Evolutionary conservation across 2,797 vertebrate genomes (phyloP).

Genomic region (Adrianichthys oophorus): DNA sequence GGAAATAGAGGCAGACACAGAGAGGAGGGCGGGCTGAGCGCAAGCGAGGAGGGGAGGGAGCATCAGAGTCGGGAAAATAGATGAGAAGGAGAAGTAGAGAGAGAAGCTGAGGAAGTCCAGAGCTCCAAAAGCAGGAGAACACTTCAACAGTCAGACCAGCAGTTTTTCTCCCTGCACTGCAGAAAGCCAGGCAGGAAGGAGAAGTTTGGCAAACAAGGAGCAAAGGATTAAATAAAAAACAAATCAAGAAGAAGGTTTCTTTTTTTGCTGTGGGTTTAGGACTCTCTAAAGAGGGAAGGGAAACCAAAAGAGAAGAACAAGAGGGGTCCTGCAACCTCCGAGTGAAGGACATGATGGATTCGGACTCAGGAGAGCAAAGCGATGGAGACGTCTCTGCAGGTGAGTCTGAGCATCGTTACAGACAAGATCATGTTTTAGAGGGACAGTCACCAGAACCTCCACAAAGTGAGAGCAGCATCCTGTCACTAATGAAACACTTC

Average conservation of each 20-base stretch:
- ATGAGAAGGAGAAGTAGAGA: constrained; percentile 56
- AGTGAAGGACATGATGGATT: constrained; percentile 85
- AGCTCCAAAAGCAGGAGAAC: constrained; percentile 34
- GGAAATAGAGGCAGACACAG: constrained; percentile 51
- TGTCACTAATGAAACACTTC: not conserved
- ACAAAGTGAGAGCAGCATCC: too few relatives aligned
- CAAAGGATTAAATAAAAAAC: not conserved
- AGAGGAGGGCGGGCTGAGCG: constrained; percentile 53
- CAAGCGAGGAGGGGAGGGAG: constrained; percentile 49
- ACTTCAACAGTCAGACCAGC: constrained; percentile 68
- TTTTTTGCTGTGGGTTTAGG: constrained; percentile 24
- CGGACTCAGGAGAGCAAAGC: constrained; percentile 95
- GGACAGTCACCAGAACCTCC: too few relatives aligned
- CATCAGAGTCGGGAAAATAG: constrained; percentile 49
- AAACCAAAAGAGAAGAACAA: constrained; percentile 16
- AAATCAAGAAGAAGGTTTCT: constrained; percentile 14
- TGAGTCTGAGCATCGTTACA: constrained; percentile 55
- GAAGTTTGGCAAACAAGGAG: constrained; percentile 42
- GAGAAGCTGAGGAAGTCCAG: constrained; percentile 59
- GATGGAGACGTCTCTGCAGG: constrained; percentile 92
- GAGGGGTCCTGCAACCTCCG: constrained; percentile 50
- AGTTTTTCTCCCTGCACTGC: constrained; percentile 72
- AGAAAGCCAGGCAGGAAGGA: constrained; percentile 56
- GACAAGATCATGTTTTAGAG: not conserved
- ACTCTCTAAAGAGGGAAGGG: constrained; percentile 35